Conservation (phyloP, 2,113 vertebrate species). For the Pionites leucogaster region DNA sequence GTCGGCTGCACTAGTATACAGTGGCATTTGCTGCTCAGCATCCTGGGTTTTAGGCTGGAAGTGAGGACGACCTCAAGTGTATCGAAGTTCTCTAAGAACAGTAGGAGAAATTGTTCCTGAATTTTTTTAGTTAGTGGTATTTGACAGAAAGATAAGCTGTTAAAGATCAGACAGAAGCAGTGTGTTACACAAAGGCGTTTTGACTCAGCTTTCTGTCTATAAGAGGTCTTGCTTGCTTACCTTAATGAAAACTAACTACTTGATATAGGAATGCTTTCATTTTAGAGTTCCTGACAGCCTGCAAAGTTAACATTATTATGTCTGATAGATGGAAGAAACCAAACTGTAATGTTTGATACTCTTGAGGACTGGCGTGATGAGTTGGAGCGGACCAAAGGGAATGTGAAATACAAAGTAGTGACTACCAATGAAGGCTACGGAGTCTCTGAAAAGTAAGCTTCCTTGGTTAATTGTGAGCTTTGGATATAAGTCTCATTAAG, state of each 20-base stretch:
- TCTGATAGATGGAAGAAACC: slow-evolving; percentile 54
- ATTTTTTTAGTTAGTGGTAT: not conserved
- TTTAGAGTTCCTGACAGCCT: not conserved
- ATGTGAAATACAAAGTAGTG: slow-evolving; percentile 75
- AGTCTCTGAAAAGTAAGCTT: slow-evolving; percentile 76
- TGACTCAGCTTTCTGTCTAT: fast-evolving
- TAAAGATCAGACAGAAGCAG: not conserved
- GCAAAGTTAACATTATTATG: not conserved
- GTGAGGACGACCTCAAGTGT: not conserved
- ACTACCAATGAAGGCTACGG: slow-evolving; percentile 79
- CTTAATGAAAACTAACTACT: not conserved
- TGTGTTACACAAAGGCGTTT: not conserved
- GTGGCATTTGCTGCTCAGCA: not conserved
- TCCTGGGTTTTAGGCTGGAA: not conserved
- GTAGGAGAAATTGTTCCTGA: not conserved
- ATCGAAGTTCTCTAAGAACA: not conserved
- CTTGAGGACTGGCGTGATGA: slow-evolving; percentile 83
- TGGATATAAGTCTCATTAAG: not conserved
- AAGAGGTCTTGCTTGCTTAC: not conserved
- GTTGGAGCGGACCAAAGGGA: slow-evolving; percentile 83
- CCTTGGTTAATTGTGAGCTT: not conserved
- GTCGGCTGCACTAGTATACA: not conserved
- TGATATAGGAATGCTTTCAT: not conserved
- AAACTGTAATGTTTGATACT: slow-evolving; percentile 83
- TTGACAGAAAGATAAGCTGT: not conserved